Evolutionary conservation across 1,140 invertebrate genomes (phyloP), one percentile per base, ranked within the genome.

Genomic region (Leguminivora glycinivorella): DNA sequence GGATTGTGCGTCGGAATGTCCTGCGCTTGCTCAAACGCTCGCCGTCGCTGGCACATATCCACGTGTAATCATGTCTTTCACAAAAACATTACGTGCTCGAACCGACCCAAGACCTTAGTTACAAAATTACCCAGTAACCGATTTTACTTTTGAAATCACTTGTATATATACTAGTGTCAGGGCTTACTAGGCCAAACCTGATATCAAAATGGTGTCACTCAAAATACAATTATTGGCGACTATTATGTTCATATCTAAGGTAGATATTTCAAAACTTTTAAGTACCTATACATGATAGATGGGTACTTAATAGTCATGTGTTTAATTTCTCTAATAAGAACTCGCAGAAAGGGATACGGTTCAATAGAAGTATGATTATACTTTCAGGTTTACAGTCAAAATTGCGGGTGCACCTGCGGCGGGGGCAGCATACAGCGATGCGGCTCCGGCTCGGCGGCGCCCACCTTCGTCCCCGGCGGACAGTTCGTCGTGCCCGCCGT

Each of bases 101-200:
- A 40, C 68, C 69, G 22, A 12, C n/a, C 56, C 70, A 38, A 72
- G 34, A 63, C 12, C 29, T 29, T 29, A 40, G 19, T 31, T 79
- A 26, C 22, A 72, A 78, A 75, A 69, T 79, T 75, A 78, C 73
- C 75, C 68, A 71, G 70, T 82, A 75, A 81, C 74, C 81, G 75
- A 79, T 67, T 79, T 76, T 10, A 71, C 70, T 87, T 85, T 86
- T 82, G 83, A 83, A 88, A 88, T 78, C 47, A 68, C 66, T 56
- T 76, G 72, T 24, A 72, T 81, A 83, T 88, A 87, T 84, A 88
- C 70, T 74, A 75, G 76, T 19, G 5, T 43, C 3, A 40, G 17
- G 9, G 7, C 10, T 43, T 43, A 67, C 31, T 67, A 63, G 58
- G 58, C 17, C 58, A 63, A 63, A 31, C n/a, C 29, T n/a, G 2